Evolutionary conservation across 2,888 invertebrate genomes (phyloP).

Genomic region (Eilema depressum): DNA sequence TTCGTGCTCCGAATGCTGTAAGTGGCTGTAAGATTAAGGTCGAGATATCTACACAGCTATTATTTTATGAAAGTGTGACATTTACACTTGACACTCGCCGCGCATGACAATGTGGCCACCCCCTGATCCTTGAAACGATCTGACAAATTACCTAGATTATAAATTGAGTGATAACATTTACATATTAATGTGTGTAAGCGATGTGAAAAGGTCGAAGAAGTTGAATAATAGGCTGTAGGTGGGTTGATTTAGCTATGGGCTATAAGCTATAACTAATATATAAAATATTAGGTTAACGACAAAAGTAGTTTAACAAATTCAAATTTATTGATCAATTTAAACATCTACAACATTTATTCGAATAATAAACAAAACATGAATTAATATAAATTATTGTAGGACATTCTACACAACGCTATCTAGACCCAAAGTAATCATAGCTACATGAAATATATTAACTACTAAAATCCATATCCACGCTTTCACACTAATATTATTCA

Average conservation of each 20-base stretch:
- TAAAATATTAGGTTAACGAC: too few species aligned
- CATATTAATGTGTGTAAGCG: conserved; percentile 1
- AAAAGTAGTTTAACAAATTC: too few species aligned
- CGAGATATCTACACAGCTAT: conserved; percentile 37
- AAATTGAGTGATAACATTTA: conserved; percentile 1
- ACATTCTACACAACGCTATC: too few species aligned
- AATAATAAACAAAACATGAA: too few species aligned
- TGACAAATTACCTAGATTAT: conserved; percentile 27
- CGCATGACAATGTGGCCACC: conserved; percentile 28
- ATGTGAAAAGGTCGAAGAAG: neutral
- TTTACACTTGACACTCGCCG: conserved; percentile 29
- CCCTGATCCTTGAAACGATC: conserved; percentile 37
- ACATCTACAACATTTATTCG: too few species aligned
- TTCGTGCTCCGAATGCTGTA: conserved; percentile 36
- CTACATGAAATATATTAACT: too few species aligned
- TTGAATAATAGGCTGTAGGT: neutral
- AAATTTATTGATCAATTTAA: too few species aligned
- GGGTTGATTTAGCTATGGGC: neutral
- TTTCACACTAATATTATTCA: too few species aligned
- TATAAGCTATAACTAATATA: too few species aligned
- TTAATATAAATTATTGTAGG: too few species aligned
- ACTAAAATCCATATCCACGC: too few species aligned
- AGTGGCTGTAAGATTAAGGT: conserved; percentile 38
- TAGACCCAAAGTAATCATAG: too few species aligned
- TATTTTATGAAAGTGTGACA: conserved; percentile 59